Percentiles rank a stretch among this genome's conserved stretches.
These are phyloP conservation scores for Pitta sordida DNA, from an alignment of 2,113 vertebrate species.

Conservation along the genomic window DNA sequence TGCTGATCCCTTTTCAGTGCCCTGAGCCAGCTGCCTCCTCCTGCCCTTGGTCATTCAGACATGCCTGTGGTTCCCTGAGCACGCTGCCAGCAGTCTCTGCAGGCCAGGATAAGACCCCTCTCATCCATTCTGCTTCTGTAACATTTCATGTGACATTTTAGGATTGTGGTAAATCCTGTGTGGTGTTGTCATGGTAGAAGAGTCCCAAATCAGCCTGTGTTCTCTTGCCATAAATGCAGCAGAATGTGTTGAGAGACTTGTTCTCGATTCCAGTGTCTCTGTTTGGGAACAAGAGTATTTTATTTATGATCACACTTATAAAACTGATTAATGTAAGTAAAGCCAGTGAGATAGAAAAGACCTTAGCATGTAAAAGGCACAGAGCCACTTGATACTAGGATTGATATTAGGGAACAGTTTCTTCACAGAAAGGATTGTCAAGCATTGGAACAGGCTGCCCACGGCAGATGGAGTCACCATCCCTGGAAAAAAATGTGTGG, in stretches of 20 bases:
- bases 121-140: neutral
- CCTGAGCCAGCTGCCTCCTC: constrained; percentile 16
- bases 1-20: neutral
- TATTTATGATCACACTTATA: neutral
- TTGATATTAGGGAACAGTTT: neutral
- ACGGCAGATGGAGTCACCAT: neutral
- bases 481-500: neutral
- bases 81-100: neutral
- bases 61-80: neutral
- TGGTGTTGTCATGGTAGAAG: neutral
- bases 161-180: neutral
- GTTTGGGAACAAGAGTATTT: neutral
- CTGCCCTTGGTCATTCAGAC: neutral
- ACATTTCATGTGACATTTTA: neutral
- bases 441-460: neutral
- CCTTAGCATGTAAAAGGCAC: neutral
- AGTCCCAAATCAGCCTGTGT: neutral
- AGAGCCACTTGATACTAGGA: neutral
- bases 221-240: neutral
- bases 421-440: neutral
- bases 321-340: neutral
- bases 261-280: neutral
- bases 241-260: neutral
- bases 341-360: neutral
- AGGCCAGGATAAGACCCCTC: neutral